These are phyloP conservation scores for Sphenodon punctatus DNA, from an alignment of 2,797 vertebrate genomes.

Conservation along the genomic window DNA sequence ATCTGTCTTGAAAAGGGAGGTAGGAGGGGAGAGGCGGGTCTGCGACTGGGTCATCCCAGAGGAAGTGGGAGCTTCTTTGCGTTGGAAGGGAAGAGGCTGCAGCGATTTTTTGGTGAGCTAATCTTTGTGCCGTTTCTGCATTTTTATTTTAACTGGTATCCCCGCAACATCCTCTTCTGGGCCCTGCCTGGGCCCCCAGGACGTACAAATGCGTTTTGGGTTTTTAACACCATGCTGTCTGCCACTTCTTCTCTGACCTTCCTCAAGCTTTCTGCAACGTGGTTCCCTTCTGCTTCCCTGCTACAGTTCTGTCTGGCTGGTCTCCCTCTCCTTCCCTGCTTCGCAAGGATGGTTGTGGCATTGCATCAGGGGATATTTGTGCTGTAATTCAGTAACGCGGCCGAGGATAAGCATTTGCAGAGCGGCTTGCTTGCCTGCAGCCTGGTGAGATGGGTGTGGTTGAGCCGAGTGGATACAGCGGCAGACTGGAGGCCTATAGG, in stretches of 20 bases:
- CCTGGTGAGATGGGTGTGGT: constrained; percentile 58
- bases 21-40: too few species aligned
- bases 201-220: neutral
- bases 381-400: constrained; percentile 50
- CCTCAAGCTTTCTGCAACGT: neutral
- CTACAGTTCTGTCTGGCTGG: neutral
- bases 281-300: constrained; percentile 1
- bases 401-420: constrained; percentile 24
- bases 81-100: neutral
- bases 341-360: constrained; percentile 50
- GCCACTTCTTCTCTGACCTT: neutral
- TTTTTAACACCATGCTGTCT: neutral
- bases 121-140: neutral
- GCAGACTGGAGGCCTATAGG: constrained; percentile 36
- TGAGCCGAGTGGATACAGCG: constrained; percentile 51
- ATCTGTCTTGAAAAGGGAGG: neutral
- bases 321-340: neutral
- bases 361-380: constrained; percentile 57
- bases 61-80: neutral
- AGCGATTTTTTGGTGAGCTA: neutral
- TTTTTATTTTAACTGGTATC: constrained; percentile 14
- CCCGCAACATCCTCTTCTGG: constrained; percentile 17
- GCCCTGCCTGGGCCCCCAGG: too few species aligned
- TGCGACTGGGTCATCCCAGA: neutral
- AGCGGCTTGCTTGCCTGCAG: neutral